Conservation (phyloP, 2,888 invertebrate genomes). For the Loripinus fragilis region DNA sequence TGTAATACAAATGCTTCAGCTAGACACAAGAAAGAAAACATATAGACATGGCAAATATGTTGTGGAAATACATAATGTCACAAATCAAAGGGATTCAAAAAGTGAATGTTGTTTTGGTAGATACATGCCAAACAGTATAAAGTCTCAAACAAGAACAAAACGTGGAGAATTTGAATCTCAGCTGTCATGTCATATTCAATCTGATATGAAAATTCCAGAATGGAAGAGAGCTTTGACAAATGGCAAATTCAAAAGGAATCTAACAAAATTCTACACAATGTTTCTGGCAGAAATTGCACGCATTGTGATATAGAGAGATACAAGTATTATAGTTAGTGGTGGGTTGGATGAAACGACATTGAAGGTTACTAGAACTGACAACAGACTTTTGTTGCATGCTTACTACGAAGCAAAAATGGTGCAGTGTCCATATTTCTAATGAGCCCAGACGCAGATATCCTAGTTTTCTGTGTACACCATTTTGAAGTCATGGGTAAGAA, state of each 20-base stretch:
- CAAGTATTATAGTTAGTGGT: not conserved
- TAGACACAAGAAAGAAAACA: not conserved
- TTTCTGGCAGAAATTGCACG: not conserved
- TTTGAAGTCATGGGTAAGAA: not conserved
- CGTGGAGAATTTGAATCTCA: not conserved
- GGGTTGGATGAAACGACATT: not conserved
- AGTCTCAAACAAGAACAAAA: slow-evolving; percentile 2
- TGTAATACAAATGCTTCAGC: slow-evolving; percentile 15
- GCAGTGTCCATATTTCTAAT: not conserved
- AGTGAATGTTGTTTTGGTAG: slow-evolving; percentile 1
- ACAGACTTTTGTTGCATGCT: slow-evolving; percentile 11
- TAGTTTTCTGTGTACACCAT: slow-evolving; percentile 11
- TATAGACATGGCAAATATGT: not conserved
- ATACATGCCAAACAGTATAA: not conserved
- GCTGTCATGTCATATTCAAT: not conserved
- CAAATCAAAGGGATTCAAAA: not conserved
- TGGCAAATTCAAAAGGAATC: not conserved
- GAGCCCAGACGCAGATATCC: slow-evolving; percentile 27
- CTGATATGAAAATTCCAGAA: slow-evolving; percentile 13
- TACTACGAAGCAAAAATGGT: not conserved
- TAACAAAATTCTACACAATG: not conserved
- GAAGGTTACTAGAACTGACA: slow-evolving; percentile 19
- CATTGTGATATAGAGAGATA: not conserved
- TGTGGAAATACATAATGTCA: slow-evolving; percentile 2
- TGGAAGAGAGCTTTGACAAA: slow-evolving; percentile 8